These are phyloP conservation scores for Alsophila aescularia DNA, from an alignment of 2,888 invertebrate genomes.

Conservation along the genomic window DNA sequence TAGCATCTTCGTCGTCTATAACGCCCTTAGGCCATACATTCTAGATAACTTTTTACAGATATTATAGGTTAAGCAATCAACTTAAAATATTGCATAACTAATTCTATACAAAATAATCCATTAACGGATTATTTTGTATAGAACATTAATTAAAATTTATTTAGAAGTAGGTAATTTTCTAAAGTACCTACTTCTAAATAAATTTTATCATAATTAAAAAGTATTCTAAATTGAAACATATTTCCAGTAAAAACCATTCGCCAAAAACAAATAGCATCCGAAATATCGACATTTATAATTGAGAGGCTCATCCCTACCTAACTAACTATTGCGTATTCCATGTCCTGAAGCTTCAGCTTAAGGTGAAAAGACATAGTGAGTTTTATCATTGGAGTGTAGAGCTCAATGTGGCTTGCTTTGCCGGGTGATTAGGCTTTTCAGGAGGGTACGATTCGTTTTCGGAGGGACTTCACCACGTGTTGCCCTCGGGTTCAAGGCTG, in stretches of 20 bases:
- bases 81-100: no score
- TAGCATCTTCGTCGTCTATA: no score
- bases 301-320: constrained; percentile 34
- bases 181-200: no score
- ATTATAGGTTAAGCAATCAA: no score
- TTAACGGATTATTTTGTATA: no score
- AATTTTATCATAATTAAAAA: neutral
- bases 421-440: constrained; percentile 53
- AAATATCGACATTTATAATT: constrained; percentile 40
- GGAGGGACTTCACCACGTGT: constrained; percentile 69
- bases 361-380: constrained; percentile 51
- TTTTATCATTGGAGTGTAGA: constrained; percentile 51
- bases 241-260: constrained; percentile 6
- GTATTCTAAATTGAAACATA: neutral
- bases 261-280: constrained; percentile 19
- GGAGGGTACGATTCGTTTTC: constrained; percentile 67
- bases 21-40: no score
- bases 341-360: constrained; percentile 35
- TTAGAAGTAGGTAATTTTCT: no score
- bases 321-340: constrained; percentile 5
- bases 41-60: no score
- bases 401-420: constrained; percentile 54
- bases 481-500: constrained; percentile 72
- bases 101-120: no score
- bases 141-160: no score